A percentile compares a stretch with the other conserved stretches of the same genome.
phyloP scores from a whole-genome alignment of 2,888 invertebrate species.

The Pegoplata infirma region DNA sequence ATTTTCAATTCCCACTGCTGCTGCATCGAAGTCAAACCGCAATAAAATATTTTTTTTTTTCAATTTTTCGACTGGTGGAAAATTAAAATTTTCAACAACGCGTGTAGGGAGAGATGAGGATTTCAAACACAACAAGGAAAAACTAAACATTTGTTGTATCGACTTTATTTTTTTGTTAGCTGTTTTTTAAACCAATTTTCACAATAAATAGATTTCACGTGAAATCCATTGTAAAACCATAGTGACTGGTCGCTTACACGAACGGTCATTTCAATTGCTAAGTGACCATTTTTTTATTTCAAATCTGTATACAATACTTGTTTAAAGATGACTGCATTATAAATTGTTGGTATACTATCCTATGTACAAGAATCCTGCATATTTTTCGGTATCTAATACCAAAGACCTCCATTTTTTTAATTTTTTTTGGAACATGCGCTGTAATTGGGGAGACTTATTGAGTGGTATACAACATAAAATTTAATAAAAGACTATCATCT shows the following conservation, averaged over 20 bases:
- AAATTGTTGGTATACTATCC: background rate
- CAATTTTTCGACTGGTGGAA: background rate
- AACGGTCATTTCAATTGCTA: slow-evolving; percentile 16
- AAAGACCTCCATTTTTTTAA: slow-evolving; percentile 42
- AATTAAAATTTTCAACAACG: background rate
- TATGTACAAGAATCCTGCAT: too few species aligned
- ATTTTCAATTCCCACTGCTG: slow-evolving; percentile 44
- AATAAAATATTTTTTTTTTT: slow-evolving; percentile 48
- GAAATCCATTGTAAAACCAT: slow-evolving; percentile 18
- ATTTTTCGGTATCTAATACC: slow-evolving; percentile 22
- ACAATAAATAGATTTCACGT: slow-evolving; percentile 44
- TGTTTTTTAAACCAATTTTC: slow-evolving; percentile 47
- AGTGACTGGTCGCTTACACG: background rate
- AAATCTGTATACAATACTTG: background rate
- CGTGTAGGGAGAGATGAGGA: slow-evolving; percentile 4
- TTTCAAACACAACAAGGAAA: background rate
- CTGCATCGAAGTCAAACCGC: slow-evolving; percentile 58
- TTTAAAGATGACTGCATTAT: background rate
- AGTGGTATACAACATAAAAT: background rate
- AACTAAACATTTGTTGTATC: slow-evolving; percentile 15
- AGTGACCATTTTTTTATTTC: background rate
- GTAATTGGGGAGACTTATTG: background rate
- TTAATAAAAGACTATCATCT: slow-evolving; percentile 55
- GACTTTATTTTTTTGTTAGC: slow-evolving; percentile 15
- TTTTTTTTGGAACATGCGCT: slow-evolving; percentile 45